Conservation (phyloP, 2,888 invertebrate species). For the Chrysolina haemoptera region DNA sequence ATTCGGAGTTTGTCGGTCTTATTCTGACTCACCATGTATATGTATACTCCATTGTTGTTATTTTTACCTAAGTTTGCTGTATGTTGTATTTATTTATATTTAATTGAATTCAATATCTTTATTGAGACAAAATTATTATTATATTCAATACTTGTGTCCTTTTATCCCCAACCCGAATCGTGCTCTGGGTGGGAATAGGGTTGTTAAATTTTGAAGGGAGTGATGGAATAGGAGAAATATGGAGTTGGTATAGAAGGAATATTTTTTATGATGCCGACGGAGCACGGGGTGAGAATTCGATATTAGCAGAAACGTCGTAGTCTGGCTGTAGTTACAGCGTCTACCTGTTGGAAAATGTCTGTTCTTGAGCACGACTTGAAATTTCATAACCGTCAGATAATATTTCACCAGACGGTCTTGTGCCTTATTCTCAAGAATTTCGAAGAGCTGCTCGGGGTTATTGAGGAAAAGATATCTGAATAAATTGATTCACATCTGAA, state of each 20-base stretch:
- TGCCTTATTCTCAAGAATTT: too few relatives aligned
- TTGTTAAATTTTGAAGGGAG: background rate
- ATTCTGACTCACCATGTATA: too few relatives aligned
- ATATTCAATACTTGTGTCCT: conserved; percentile 2
- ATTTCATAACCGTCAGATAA: background rate
- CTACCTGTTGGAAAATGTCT: background rate
- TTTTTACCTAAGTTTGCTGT: too few relatives aligned
- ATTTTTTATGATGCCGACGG: background rate
- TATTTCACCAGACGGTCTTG: too few relatives aligned
- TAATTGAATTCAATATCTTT: too few relatives aligned
- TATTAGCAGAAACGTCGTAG: background rate
- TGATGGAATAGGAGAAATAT: background rate
- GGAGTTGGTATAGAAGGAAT: background rate
- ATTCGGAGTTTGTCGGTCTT: too few relatives aligned
- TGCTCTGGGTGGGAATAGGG: background rate
- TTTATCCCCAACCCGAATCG: background rate
- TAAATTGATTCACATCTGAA: too few relatives aligned
- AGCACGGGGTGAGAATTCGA: background rate
- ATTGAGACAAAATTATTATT: too few relatives aligned
- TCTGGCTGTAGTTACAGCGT: background rate
- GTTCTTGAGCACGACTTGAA: background rate
- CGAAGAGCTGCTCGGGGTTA: too few relatives aligned
- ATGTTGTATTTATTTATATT: too few relatives aligned
- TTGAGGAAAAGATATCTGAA: too few relatives aligned
- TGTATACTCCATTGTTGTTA: too few relatives aligned